These are phyloP conservation scores for Tenthredo livida DNA, from an alignment of 2,888 invertebrate genomes.

Conservation along the genomic window DNA sequence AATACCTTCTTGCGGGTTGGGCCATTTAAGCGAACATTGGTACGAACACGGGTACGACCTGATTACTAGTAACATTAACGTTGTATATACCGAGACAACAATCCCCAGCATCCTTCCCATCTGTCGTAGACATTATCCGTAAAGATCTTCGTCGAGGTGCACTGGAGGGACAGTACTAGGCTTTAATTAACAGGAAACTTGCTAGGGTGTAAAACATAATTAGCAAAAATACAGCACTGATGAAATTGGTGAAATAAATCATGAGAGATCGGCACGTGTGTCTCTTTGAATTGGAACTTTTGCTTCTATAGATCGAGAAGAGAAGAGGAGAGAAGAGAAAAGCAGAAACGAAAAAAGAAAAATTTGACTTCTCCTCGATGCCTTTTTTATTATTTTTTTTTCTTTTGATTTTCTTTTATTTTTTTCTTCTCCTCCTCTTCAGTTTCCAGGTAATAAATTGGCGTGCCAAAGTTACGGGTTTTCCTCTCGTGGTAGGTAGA, in stretches of 20 bases:
- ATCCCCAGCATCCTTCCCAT: conserved; percentile 10
- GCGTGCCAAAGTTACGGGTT: background rate
- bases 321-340: no score
- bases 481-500: background rate
- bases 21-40: conserved; percentile 39
- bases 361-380: background rate
- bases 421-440: background rate
- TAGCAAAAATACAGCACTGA: background rate
- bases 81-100: conserved; percentile 32
- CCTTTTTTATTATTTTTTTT: background rate
- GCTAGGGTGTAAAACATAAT: background rate
- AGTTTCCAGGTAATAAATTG: conserved; percentile 22
- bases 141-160: conserved; percentile 23
- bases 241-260: background rate
- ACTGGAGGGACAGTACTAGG: background rate
- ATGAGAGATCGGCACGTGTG: background rate
- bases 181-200: conserved; percentile 20
- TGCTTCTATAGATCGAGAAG: background rate
- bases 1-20: conserved; percentile 32
- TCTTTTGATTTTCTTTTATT: background rate
- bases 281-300: background rate
- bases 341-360: background rate
- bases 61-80: conserved; percentile 46
- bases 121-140: conserved; percentile 43
- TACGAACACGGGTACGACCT: conserved; percentile 28